These are phyloP conservation scores for Diloba caeruleocephala DNA, from an alignment of 2,888 invertebrate genomes.

Conservation along the genomic window DNA sequence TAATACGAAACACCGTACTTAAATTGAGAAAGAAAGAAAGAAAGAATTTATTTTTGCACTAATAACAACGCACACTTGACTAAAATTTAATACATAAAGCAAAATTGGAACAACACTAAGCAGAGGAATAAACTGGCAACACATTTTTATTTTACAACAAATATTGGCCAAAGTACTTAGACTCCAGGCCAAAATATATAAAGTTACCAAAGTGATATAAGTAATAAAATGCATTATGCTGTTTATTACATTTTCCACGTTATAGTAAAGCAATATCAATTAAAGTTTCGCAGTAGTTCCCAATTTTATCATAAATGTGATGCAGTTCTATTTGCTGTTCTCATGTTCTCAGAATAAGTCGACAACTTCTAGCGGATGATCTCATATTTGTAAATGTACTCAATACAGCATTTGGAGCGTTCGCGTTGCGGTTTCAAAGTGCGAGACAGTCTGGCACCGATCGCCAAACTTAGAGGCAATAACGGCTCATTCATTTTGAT, in stretches of 20 bases:
- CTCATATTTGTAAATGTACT: constrained; percentile 57
- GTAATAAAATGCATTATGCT: too few species aligned
- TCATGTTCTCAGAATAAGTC: constrained; percentile 56
- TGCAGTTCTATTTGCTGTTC: constrained; percentile 43
- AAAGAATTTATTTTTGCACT: too few species aligned
- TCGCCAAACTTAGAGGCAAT: constrained; percentile 32
- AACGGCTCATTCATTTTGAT: constrained; percentile 40
- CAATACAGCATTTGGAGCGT: constrained; percentile 19
- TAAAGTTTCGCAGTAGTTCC: constrained; percentile 25
- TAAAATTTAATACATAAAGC: too few species aligned
- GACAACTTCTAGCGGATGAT: constrained; percentile 57
- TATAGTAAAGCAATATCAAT: constrained; percentile 12
- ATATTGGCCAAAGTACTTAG: too few species aligned
- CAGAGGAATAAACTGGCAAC: too few species aligned
- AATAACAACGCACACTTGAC: too few species aligned
- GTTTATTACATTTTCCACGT: neutral
- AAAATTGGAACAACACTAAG: too few species aligned
- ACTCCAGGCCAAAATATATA: too few species aligned
- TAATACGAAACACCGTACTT: constrained; percentile 1
- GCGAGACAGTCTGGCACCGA: constrained; percentile 52
- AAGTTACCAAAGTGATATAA: too few species aligned
- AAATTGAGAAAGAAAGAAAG: too few species aligned
- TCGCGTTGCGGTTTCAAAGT: constrained; percentile 22
- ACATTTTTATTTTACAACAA: too few species aligned
- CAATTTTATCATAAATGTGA: constrained; percentile 31